phyloP scores from a whole-genome alignment of 2,113 vertebrate species.

The Pangasianodon hypophthalmus region DNA sequence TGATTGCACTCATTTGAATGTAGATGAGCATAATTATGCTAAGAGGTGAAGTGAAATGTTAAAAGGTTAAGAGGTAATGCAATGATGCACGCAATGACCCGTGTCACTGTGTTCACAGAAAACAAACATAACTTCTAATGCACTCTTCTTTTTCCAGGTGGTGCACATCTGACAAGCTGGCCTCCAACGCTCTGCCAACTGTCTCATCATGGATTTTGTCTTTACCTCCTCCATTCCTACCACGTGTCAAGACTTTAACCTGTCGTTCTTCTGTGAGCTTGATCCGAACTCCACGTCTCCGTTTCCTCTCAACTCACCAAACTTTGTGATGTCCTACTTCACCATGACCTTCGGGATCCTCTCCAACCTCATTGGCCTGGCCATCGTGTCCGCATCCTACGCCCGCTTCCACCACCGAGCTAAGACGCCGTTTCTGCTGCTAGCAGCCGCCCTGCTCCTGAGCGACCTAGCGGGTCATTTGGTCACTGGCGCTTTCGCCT shows the following conservation, averaged over 20 bases:
- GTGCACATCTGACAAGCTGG: constrained; percentile 12
- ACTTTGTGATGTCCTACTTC: constrained; percentile 75
- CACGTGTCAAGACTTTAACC: constrained; percentile 50
- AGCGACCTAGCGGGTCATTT: constrained; percentile 81
- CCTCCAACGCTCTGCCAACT: background rate
- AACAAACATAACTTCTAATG: background rate
- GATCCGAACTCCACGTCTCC: constrained; percentile 44
- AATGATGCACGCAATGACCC: background rate
- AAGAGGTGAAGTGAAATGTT: background rate
- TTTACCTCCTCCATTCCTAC: constrained; percentile 30
- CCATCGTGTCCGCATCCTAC: constrained; percentile 72
- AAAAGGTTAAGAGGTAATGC: background rate
- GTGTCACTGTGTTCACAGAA: background rate
- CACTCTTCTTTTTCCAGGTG: constrained; percentile 17
- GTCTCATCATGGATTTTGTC: constrained; percentile 46
- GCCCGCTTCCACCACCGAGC: constrained; percentile 66
- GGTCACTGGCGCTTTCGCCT: constrained; percentile 78
- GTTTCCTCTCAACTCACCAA: background rate
- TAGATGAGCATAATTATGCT: background rate
- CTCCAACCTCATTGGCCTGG: constrained; percentile 81
- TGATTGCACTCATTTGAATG: background rate
- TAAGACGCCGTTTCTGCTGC: constrained; percentile 77
- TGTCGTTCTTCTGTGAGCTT: constrained; percentile 31
- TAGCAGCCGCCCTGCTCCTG: constrained; percentile 76
- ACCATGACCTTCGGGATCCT: constrained; percentile 80